Percentiles rank a stretch among this genome's conserved stretches.
phyloP scores from a whole-genome alignment of 2,797 vertebrate genomes.

The Helicolenus hilgendorfi region DNA sequence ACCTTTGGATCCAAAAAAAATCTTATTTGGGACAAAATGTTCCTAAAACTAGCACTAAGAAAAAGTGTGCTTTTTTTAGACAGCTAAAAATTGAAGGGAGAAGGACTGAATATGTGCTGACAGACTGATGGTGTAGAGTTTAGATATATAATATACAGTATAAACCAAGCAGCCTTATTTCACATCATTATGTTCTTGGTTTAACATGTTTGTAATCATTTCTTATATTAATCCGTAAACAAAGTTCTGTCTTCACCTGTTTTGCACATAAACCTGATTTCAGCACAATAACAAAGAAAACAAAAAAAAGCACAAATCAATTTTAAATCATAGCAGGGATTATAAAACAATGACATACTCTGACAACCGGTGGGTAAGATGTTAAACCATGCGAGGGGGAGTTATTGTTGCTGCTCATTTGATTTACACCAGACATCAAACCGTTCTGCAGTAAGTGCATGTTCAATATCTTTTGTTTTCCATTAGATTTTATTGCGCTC shows the following conservation, averaged over 20 bases:
- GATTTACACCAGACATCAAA: not conserved
- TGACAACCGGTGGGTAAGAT: not conserved
- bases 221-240: not conserved
- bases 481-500: not conserved
- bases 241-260: not conserved
- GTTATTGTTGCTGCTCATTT: not conserved
- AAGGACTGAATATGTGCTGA: not conserved
- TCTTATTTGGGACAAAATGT: conserved; percentile 29
- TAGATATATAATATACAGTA: not conserved
- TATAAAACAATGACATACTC: not conserved
- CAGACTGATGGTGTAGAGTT: not conserved
- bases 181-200: not conserved
- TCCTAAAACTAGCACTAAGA: conserved; percentile 19
- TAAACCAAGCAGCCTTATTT: not conserved
- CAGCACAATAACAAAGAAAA: not conserved
- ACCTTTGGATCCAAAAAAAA: not conserved
- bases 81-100: not conserved
- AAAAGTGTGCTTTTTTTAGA: not conserved
- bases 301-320: not conserved
- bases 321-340: not conserved
- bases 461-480: conserved; percentile 15
- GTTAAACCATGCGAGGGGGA: not conserved
- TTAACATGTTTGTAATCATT: not conserved
- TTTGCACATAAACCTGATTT: not conserved
- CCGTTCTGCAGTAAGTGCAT: not conserved